Conservation (phyloP, 2,797 vertebrate genomes). For the Setipinna tenuifilis region DNA sequence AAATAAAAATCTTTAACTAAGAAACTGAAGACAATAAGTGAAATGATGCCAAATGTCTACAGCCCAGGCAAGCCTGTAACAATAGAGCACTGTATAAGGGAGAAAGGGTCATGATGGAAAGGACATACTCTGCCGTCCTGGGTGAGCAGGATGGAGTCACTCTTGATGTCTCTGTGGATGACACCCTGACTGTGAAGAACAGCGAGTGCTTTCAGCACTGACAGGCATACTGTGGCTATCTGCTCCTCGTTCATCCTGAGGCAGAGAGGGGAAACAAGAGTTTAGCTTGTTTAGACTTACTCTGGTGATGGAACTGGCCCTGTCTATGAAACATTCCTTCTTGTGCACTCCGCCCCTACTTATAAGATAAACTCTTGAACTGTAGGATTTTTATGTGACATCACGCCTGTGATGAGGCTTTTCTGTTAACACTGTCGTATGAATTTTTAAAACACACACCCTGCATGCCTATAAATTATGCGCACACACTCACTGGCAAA, state of each 20-base stretch:
- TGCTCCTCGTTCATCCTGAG: constrained; percentile 95
- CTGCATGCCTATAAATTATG: background rate
- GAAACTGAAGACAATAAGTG: background rate
- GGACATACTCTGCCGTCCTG: constrained; percentile 86
- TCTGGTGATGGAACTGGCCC: background rate
- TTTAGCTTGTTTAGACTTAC: background rate
- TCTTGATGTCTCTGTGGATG: too few relatives aligned
- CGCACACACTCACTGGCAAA: background rate
- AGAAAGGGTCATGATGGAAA: background rate
- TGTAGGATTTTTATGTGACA: background rate
- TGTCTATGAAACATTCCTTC: too few relatives aligned
- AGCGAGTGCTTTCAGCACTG: constrained; percentile 88
- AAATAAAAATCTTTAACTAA: too few relatives aligned
- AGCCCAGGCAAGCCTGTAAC: background rate
- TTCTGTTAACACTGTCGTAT: background rate
- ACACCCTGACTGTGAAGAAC: constrained; percentile 93
- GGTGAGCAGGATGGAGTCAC: constrained; percentile 96
- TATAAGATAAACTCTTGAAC: background rate
- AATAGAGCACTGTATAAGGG: background rate
- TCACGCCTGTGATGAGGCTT: background rate
- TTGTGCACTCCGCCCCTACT: background rate
- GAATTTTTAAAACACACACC: background rate
- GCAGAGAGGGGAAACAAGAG: background rate
- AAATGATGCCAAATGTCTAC: background rate
- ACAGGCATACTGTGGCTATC: constrained; percentile 90